Percentiles rank a stretch among this genome's conserved stretches.
Evolutionary conservation across 2,113 vertebrate species (phyloP).

Genomic region (Rhinolophus sinicus): DNA sequence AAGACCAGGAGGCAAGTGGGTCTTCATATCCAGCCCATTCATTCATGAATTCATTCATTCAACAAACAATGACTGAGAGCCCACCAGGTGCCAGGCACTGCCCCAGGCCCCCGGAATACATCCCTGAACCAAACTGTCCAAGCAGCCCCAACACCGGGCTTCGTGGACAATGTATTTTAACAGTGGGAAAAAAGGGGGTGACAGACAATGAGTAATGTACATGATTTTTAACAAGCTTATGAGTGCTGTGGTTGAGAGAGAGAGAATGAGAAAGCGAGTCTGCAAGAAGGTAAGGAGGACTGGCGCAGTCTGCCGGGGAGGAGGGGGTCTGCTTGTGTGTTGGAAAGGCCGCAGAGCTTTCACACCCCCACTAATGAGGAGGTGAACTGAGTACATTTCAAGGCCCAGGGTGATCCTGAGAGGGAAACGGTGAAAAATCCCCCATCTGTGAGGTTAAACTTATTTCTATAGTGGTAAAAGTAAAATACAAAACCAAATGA

Average conservation of each 20-base stretch:
- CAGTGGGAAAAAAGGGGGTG: not conserved
- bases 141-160: accelerated
- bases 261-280: too few relatives aligned
- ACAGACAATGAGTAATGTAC: not conserved
- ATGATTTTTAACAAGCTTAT: not conserved
- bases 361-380: too few relatives aligned
- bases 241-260: not conserved
- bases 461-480: not conserved
- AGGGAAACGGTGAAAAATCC: not conserved
- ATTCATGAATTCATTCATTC: not conserved
- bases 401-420: not conserved
- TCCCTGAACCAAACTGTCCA: accelerated
- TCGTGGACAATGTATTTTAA: not conserved
- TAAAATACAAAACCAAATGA: not conserved
- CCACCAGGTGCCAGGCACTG: not conserved
- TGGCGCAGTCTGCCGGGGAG: too few relatives aligned
- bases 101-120: not conserved
- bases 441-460: accelerated
- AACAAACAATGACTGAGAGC: not conserved
- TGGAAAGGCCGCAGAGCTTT: too few relatives aligned
- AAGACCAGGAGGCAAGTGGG: not conserved
- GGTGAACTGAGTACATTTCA: not conserved
- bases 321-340: too few relatives aligned
- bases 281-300: not conserved
- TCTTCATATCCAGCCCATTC: not conserved